These are phyloP conservation scores for Ormyrus nitidulus DNA, from an alignment of 2,888 invertebrate species.

Conservation along the genomic window DNA sequence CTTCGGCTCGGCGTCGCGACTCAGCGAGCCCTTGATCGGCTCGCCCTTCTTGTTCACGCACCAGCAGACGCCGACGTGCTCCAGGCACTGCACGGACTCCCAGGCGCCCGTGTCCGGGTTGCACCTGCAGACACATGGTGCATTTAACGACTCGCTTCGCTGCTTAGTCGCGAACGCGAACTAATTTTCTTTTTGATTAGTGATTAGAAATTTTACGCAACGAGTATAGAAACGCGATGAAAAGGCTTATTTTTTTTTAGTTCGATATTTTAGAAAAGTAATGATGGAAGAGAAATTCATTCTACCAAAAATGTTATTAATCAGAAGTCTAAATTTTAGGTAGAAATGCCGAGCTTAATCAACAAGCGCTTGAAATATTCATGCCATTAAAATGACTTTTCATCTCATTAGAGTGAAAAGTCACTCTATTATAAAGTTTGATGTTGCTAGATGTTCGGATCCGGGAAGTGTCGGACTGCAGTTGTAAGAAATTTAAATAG, in stretches of 20 bases:
- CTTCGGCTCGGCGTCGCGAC: constrained; percentile 84
- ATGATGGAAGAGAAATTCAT: too few relatives aligned
- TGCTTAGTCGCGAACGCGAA: too few relatives aligned
- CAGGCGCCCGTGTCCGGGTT: constrained; percentile 84
- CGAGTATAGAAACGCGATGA: too few relatives aligned
- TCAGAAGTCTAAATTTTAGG: constrained; percentile 11
- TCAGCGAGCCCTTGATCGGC: constrained; percentile 87
- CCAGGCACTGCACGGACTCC: constrained; percentile 89
- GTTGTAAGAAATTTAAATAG: too few relatives aligned
- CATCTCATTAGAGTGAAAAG: constrained; percentile 15
- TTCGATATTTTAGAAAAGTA: too few relatives aligned
- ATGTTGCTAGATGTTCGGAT: not conserved
- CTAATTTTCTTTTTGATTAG: not conserved
- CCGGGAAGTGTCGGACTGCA: not conserved
- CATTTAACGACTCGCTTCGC: too few relatives aligned
- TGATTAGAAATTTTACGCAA: not conserved
- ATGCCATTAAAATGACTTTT: constrained; percentile 30
- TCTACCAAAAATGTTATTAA: not conserved
- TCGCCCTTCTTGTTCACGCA: constrained; percentile 90
- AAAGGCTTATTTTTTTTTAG: too few relatives aligned
- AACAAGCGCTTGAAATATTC: constrained; percentile 22
- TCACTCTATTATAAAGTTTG: constrained; percentile 38
- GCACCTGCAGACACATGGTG: constrained; percentile 74
- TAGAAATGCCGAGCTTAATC: not conserved
- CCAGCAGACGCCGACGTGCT: constrained; percentile 88